These are phyloP conservation scores for Trinorchestia longiramus DNA, from an alignment of 1,140 invertebrate genomes.

Conservation along the genomic window DNA sequence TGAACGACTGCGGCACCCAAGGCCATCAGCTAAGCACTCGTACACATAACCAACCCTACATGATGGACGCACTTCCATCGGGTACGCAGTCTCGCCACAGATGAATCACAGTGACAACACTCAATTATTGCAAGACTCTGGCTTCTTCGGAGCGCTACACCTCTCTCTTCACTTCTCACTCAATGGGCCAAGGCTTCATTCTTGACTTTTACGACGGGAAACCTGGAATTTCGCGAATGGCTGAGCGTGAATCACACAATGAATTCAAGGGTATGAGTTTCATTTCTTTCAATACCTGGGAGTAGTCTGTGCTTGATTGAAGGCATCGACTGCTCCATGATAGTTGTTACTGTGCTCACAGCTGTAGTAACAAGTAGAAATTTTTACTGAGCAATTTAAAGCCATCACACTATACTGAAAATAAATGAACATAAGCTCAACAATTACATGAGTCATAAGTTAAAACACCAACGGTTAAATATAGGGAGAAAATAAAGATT, in stretches of 20 bases:
- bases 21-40: not conserved
- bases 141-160: not conserved
- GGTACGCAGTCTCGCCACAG: conserved; percentile 7
- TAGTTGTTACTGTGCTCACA: not conserved
- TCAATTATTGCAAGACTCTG: conserved; percentile 30
- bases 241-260: not conserved
- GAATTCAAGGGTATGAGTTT: not conserved
- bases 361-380: not conserved
- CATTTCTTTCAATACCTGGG: not conserved
- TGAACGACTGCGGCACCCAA: not conserved
- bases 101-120: conserved; percentile 48
- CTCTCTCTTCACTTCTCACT: not conserved
- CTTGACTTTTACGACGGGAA: not conserved
- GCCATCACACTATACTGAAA: not conserved
- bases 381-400: not conserved
- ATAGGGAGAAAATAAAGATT: not conserved
- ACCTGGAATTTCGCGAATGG: not conserved
- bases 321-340: not conserved
- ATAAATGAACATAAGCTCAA: not conserved
- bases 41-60: not conserved
- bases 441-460: not conserved
- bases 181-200: not conserved
- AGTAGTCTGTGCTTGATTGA: not conserved
- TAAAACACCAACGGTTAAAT: not conserved
- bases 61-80: conserved; percentile 31